Evolutionary conservation across 2,113 vertebrate genomes (phyloP).

Genomic region (Brachypteracias leptosomus): DNA sequence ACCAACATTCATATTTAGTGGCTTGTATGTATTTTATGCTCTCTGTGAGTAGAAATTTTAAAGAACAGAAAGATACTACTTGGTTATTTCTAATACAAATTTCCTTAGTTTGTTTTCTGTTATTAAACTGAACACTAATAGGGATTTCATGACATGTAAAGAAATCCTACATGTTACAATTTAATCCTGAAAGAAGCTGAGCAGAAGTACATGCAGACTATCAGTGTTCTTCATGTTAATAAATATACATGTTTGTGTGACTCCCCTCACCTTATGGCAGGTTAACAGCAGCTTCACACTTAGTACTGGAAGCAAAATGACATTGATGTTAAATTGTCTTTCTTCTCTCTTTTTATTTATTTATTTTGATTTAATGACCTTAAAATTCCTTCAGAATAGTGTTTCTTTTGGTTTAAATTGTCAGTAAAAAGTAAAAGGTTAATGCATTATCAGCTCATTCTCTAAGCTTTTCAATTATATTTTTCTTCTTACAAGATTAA

Average conservation of each 20-base stretch:
- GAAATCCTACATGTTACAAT: neutral
- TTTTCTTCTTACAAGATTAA: neutral
- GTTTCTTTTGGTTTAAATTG: neutral
- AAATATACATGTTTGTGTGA: accelerated
- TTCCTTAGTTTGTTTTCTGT: neutral
- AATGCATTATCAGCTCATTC: neutral
- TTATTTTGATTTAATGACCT: neutral
- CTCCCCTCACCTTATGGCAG: neutral
- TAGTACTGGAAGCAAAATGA: neutral
- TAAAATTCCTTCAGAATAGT: neutral
- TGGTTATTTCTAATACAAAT: neutral
- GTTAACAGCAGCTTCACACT: neutral
- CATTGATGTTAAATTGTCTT: neutral
- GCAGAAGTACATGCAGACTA: neutral
- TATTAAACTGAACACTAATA: neutral
- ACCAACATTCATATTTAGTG: neutral
- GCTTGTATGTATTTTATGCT: neutral
- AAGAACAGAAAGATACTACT: neutral
- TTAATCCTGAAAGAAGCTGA: neutral
- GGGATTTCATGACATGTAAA: neutral
- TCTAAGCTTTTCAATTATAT: neutral
- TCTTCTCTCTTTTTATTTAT: neutral
- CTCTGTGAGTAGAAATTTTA: neutral
- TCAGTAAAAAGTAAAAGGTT: neutral
- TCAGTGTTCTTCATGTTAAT: neutral